Conservation (phyloP, 2,888 invertebrate genomes). For the Helleia helle region DNA sequence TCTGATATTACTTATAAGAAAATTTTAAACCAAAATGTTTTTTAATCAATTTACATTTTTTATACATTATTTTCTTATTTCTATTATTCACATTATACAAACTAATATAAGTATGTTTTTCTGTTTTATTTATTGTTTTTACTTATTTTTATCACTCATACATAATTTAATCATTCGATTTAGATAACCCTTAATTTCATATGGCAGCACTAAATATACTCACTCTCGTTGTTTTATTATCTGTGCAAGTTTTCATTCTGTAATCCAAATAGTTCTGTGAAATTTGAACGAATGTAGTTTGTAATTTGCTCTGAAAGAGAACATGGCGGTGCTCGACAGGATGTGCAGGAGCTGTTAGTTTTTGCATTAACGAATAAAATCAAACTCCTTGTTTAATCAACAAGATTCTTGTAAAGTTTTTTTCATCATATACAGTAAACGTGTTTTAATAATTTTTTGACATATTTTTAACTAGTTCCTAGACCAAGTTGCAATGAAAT, state of each 20-base stretch:
- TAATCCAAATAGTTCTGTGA: no score
- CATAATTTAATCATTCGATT: neutral
- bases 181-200: neutral
- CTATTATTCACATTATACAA: no score
- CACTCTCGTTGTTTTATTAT: slow-evolving; percentile 15
- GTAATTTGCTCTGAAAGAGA: slow-evolving; percentile 41
- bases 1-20: no score
- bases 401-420: slow-evolving; percentile 30
- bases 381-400: slow-evolving; percentile 31
- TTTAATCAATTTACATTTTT: no score
- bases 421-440: slow-evolving; percentile 14
- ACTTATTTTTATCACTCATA: no score
- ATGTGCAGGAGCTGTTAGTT: slow-evolving; percentile 63
- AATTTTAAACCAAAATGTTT: no score
- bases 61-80: no score
- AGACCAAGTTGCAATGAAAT: slow-evolving; percentile 63
- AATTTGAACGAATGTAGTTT: slow-evolving; percentile 20
- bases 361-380: slow-evolving; percentile 51
- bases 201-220: neutral
- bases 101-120: no score
- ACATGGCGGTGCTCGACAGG: slow-evolving; percentile 71
- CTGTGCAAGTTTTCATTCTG: slow-evolving; percentile 29
- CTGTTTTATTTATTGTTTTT: no score
- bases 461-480: slow-evolving; percentile 26
- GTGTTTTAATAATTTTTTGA: slow-evolving; percentile 22